phyloP scores from a whole-genome alignment of 35 echinoderm and acorn worm species.

The Strongylocentrotus purpuratus region DNA sequence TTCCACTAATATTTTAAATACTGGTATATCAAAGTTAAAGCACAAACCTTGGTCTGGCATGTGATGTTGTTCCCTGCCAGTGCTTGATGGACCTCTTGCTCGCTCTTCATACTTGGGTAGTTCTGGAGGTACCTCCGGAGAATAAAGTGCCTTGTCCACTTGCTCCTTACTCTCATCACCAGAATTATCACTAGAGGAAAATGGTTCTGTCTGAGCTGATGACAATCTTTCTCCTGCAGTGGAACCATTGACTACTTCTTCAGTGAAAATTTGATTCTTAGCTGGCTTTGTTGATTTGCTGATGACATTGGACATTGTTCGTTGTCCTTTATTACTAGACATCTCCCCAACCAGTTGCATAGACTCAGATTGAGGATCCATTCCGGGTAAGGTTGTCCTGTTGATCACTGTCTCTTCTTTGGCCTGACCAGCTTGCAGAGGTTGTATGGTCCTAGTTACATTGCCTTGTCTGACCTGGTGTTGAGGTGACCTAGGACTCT shows the following conservation, averaged over 20 bases:
- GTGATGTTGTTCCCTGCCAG: background rate
- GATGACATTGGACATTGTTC: background rate
- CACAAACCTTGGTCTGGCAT: background rate
- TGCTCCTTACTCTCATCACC: conserved; percentile 18
- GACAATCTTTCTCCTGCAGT: background rate
- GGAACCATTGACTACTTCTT: background rate
- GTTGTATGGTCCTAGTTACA: background rate
- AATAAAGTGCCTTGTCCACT: background rate
- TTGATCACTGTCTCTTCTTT: background rate
- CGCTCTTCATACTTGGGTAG: conserved; percentile 38
- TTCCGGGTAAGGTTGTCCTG: background rate
- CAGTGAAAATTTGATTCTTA: background rate
- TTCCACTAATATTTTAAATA: too few relatives aligned
- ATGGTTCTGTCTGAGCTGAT: conserved; percentile 59
- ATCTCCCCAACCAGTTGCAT: background rate
- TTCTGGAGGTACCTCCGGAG: conserved; percentile 21
- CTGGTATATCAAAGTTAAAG: background rate
- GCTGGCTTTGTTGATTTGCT: background rate
- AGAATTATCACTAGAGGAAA: conserved; percentile 55
- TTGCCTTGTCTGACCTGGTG: background rate
- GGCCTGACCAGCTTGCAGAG: background rate
- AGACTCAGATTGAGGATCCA: background rate
- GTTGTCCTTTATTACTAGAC: background rate
- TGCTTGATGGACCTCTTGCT: background rate
- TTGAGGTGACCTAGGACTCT: background rate